phyloP scores from a whole-genome alignment of 2,888 invertebrate species.

The Auanema freiburgensis region DNA sequence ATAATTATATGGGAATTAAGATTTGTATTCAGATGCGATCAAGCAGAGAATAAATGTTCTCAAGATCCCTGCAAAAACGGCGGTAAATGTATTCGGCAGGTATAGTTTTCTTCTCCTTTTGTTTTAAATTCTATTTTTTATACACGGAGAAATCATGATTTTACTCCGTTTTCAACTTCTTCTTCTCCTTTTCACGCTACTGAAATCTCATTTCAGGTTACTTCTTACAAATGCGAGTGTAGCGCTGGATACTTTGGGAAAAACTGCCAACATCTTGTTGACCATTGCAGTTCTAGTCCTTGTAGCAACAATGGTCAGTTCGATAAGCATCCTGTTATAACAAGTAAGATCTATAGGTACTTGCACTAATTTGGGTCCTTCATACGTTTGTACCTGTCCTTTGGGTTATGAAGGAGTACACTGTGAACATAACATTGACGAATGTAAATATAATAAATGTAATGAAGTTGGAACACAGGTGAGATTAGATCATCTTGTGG shows the following conservation, averaged over 20 bases:
- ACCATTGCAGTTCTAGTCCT: conserved; percentile 80
- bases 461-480: conserved; percentile 29
- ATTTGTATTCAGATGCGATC: conserved; percentile 45
- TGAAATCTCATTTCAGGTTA: conserved; percentile 54
- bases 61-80: conserved; percentile 87
- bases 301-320: conserved; percentile 58
- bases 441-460: conserved; percentile 73
- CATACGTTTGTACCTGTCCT: conserved; percentile 86
- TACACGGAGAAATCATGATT: no score
- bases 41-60: conserved; percentile 81
- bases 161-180: no score
- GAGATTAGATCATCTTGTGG: not conserved
- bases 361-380: conserved; percentile 82
- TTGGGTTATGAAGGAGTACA: conserved; percentile 84
- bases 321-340: not conserved
- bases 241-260: conserved; percentile 92
- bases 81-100: conserved; percentile 84
- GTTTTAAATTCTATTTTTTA: conserved; percentile 5
- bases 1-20: not conserved
- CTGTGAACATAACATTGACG: conserved; percentile 89
- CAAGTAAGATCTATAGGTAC: conserved; percentile 34
- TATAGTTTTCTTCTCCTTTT: conserved; percentile 16
- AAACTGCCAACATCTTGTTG: conserved; percentile 82
- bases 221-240: conserved; percentile 78
- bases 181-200: no score